Base-by-base conservation (phyloP, 2,888 invertebrate species). In the Agriopis leucophaearia region DNA sequence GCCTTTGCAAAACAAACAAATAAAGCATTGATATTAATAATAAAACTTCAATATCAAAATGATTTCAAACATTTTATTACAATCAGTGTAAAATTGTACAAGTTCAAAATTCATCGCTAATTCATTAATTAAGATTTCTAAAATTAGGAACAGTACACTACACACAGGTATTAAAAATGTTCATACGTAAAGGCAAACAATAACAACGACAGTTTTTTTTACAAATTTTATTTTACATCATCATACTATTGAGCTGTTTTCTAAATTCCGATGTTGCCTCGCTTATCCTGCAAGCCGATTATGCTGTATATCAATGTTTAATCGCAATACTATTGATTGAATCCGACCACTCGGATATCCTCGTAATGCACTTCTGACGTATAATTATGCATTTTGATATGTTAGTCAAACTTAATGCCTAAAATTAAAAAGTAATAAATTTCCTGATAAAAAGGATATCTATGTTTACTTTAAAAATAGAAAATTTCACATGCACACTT, bases 61-160 rank as follows among this genome's bases (percentile, higher is more conserved):
- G 47, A 48, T 40, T 78, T 76, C 74, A 78, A 78, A 73, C 80
- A 75, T 82, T 85, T 87, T 84, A 86, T 81, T 89, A 78, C 79
- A 85, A 81, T 85, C 80, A 74, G 84, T 92, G 89, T 92, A 92
- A 92, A 92, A 89, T 90, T 92, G 91, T 92, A 92, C 91, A 92
- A 83, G 84, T 86, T 87, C 87, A 86, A 91, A 91, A 91, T 88
- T 81, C 84, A 81, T 84, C 76, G 81, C 76, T 81, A 80, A 75
- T 71, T 75, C 79, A 48, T 71, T 75, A 80, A 48, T 44, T 66
- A 57, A 13, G 18, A 51, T 51, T 66, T 38, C 51, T 62, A 54
- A 61, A 36, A 36, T 59, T 78, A 55, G 55, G 55, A 27, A 75
- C 74, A 78, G 55, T 44, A 75, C 74, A 78, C 45, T 56, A 64